phyloP scores from a whole-genome alignment of 2,888 invertebrate species.

The Micoletzkya japonica region DNA sequence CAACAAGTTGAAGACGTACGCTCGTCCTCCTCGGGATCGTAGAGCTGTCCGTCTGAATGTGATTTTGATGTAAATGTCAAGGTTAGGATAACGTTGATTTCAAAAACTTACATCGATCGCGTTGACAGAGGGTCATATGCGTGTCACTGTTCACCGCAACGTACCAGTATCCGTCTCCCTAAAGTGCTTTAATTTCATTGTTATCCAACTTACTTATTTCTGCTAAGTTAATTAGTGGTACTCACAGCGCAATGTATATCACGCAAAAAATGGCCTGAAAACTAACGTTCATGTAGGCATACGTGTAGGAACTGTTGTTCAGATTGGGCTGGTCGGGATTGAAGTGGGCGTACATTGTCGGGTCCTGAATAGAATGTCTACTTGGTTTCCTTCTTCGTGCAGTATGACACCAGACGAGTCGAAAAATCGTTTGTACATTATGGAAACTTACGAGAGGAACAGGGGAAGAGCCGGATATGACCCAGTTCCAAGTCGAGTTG shows the following conservation, averaged over 20 bases:
- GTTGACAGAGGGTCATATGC: conserved; percentile 41
- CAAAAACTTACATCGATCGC: conserved; percentile 37
- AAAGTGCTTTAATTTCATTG: too few species aligned
- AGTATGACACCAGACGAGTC: neutral
- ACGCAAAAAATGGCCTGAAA: too few species aligned
- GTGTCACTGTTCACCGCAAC: conserved; percentile 30
- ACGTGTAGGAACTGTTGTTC: conserved; percentile 33
- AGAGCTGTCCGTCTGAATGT: conserved; percentile 38
- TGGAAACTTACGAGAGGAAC: conserved; percentile 9
- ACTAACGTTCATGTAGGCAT: conserved; percentile 44
- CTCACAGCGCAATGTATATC: too few species aligned
- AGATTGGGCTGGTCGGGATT: conserved; percentile 36
- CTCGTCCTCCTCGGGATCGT: conserved; percentile 39
- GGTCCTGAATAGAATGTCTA: conserved; percentile 26
- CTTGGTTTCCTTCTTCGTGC: neutral
- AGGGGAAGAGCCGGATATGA: neutral
- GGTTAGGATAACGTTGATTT: neutral
- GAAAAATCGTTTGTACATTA: neutral
- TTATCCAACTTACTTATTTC: too few species aligned
- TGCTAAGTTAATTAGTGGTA: too few species aligned
- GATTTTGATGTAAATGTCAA: neutral
- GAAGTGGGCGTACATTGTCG: conserved; percentile 31
- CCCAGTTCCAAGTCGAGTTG: neutral
- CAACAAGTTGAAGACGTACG: neutral
- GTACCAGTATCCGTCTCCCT: conserved; percentile 39